These are phyloP conservation scores for Pantelozetes paolii DNA, from an alignment of 2,888 invertebrate genomes.

Conservation along the genomic window DNA sequence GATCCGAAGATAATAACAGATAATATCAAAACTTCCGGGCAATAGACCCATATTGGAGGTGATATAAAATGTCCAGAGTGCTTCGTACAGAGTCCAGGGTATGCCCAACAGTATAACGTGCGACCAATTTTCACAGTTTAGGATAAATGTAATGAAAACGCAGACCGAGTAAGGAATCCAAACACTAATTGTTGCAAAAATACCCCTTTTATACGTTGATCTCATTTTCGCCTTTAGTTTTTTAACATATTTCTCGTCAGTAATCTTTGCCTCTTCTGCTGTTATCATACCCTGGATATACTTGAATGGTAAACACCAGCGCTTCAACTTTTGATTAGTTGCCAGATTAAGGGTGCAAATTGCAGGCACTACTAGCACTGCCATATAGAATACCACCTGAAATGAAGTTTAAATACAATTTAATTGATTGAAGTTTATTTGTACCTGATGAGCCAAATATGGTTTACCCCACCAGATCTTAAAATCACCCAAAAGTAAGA, in stretches of 20 bases:
- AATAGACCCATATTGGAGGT: background rate
- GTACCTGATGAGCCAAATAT: constrained; percentile 16
- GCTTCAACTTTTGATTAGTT: background rate
- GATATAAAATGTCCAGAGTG: background rate
- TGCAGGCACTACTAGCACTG: background rate
- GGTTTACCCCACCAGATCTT: constrained; percentile 8
- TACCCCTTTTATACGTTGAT: background rate
- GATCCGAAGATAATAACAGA: background rate
- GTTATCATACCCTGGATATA: constrained; percentile 3
- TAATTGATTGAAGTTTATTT: too few species aligned
- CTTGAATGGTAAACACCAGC: constrained; percentile 15
- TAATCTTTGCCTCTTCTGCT: background rate
- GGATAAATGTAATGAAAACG: background rate
- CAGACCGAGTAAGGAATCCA: background rate
- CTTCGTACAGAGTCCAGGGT: constrained; percentile 4
- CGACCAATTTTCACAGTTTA: background rate
- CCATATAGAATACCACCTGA: constrained; percentile 11
- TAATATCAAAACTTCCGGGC: constrained; percentile 1
- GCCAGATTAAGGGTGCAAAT: background rate
- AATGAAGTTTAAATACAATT: too few species aligned
- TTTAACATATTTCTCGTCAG: background rate
- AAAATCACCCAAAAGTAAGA: constrained; percentile 1
- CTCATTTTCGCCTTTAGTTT: background rate
- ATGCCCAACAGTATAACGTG: background rate
- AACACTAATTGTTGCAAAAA: background rate